Evolutionary conservation across 2,797 vertebrate genomes (phyloP).

Genomic region (Enoplosus armatus): DNA sequence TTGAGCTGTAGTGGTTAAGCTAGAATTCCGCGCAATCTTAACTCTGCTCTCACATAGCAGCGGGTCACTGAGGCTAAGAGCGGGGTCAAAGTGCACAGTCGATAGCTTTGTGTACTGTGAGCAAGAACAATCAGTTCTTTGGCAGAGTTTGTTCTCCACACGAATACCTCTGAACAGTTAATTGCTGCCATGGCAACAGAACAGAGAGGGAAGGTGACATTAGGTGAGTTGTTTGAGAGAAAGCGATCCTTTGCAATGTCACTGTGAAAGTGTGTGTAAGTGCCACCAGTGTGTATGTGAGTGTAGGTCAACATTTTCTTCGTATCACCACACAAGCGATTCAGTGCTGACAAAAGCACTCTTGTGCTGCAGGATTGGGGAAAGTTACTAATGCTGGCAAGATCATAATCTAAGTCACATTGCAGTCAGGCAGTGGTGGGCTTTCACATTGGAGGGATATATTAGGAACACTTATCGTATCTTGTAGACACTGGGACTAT

Average conservation of each 20-base stretch:
- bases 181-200: slow-evolving; percentile 74
- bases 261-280: slow-evolving; percentile 48
- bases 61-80: slow-evolving; percentile 53
- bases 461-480: slow-evolving; percentile 30
- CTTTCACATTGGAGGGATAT: slow-evolving; percentile 37
- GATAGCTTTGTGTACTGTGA: slow-evolving; percentile 64
- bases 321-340: slow-evolving; percentile 53
- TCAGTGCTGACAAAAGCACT: slow-evolving; percentile 66
- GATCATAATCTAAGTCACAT: slow-evolving; percentile 71
- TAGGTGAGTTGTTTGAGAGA: slow-evolving; percentile 56
- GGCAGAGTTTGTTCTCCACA: slow-evolving; percentile 56
- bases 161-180: slow-evolving; percentile 63
- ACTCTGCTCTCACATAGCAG: slow-evolving; percentile 59
- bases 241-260: slow-evolving; percentile 52
- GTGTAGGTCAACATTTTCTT: slow-evolving; percentile 59
- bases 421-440: slow-evolving; percentile 42
- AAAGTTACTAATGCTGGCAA: slow-evolving; percentile 68
- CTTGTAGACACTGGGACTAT: slow-evolving; percentile 5
- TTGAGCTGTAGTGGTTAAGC: slow-evolving; percentile 33
- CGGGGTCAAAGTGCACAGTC: slow-evolving; percentile 64
- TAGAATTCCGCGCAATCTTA: slow-evolving; percentile 67
- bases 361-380: slow-evolving; percentile 64
- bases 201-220: slow-evolving; percentile 64
- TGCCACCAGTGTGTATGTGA: slow-evolving; percentile 29
- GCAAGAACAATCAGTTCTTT: slow-evolving; percentile 66